Conservation (phyloP, 2,113 vertebrate species). For the Ariopsis seemanni region DNA sequence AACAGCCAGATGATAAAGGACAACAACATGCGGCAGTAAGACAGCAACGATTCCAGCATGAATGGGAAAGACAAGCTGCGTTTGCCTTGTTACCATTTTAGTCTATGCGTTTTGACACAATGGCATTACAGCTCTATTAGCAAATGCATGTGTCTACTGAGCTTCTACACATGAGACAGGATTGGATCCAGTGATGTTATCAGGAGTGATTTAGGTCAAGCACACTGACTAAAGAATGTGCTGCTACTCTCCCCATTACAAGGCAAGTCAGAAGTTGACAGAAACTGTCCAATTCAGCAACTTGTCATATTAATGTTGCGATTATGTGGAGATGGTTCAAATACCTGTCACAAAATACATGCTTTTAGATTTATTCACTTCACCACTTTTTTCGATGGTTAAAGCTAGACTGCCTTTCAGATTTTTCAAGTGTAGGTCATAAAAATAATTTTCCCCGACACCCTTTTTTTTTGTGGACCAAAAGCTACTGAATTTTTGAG, state of each 20-base stretch:
- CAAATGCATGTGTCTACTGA: constrained; percentile 11
- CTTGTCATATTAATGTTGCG: constrained; percentile 38
- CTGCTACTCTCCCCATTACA: constrained; percentile 22
- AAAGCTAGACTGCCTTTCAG: too few species aligned
- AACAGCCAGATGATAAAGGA: constrained; percentile 13
- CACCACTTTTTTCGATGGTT: background rate
- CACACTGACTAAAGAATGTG: constrained; percentile 17
- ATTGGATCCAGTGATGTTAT: constrained; percentile 29
- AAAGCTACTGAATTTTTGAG: too few species aligned
- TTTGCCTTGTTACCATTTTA: constrained; percentile 26
- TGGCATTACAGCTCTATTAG: constrained; percentile 35
- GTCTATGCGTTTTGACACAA: constrained; percentile 27
- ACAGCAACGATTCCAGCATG: constrained; percentile 25
- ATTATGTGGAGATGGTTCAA: constrained; percentile 18
- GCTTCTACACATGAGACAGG: constrained; percentile 27
- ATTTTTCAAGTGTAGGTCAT: too few species aligned
- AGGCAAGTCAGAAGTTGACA: constrained; percentile 27
- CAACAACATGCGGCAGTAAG: background rate
- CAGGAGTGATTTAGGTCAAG: constrained; percentile 41
- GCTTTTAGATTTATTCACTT: constrained; percentile 4
- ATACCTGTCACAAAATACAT: constrained; percentile 17
- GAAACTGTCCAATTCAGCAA: constrained; percentile 34
- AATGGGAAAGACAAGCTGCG: constrained; percentile 12
- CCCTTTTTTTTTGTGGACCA: too few species aligned
- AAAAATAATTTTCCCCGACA: too few species aligned